phyloP scores from a whole-genome alignment of 1,140 invertebrate genomes.

The Melitaea cinxia region DNA sequence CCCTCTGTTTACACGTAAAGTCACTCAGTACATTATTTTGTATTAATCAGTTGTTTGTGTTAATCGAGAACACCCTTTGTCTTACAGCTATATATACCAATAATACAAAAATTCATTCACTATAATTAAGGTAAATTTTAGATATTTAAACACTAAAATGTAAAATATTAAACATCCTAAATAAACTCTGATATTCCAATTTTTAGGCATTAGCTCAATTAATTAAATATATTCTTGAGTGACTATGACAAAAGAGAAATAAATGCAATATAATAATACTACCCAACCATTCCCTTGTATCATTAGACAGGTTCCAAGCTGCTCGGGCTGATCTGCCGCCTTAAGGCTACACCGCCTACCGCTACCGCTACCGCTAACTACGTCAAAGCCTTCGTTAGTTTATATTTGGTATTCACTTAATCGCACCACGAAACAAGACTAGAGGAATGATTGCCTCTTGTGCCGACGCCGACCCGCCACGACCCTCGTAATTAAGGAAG shows the following conservation, averaged over 20 bases:
- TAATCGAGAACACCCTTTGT: conserved; percentile 77
- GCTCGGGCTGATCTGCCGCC: conserved; percentile 64
- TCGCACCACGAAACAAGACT: conserved; percentile 80
- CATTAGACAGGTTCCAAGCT: conserved; percentile 72
- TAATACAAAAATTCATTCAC: conserved; percentile 81
- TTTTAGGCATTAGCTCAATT: conserved; percentile 80
- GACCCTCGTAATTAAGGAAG: conserved; percentile 75
- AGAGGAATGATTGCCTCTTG: conserved; percentile 80
- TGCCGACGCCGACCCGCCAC: conserved; percentile 56
- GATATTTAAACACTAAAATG: conserved; percentile 81
- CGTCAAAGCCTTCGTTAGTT: conserved; percentile 76
- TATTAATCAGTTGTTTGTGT: conserved; percentile 77
- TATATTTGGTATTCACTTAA: conserved; percentile 80
- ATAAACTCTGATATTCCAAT: conserved; percentile 82
- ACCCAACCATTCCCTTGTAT: conserved; percentile 74
- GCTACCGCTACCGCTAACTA: conserved; percentile 58
- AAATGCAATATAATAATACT: conserved; percentile 81
- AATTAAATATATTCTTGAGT: conserved; percentile 80
- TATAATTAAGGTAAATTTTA: conserved; percentile 82
- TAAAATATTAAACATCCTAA: conserved; percentile 82
- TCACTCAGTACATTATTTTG: conserved; percentile 80
- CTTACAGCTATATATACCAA: conserved; percentile 79
- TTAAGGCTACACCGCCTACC: conserved; percentile 39
- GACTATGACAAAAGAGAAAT: conserved; percentile 80
- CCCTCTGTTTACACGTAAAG: conserved; percentile 81